These are phyloP conservation scores for Lithophane ornitopus DNA, from an alignment of 2,888 invertebrate genomes.

Conservation along the genomic window DNA sequence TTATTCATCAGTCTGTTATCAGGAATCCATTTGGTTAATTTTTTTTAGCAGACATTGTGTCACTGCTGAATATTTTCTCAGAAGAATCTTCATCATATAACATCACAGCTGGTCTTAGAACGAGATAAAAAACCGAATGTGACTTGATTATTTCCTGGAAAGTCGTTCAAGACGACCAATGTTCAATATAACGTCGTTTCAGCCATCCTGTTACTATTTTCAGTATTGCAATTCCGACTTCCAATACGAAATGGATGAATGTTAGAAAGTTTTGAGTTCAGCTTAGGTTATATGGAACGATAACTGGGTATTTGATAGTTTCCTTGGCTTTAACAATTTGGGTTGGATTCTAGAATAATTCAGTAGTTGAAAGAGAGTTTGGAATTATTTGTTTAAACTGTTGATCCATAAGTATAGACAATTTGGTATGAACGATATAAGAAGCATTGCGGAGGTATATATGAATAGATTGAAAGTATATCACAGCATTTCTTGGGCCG, in stretches of 20 bases:
- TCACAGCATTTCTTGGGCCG: neutral
- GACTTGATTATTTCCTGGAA: slow-evolving; percentile 26
- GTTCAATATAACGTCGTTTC: slow-evolving; percentile 44
- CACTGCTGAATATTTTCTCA: too few relatives aligned
- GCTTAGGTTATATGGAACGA: slow-evolving; percentile 22
- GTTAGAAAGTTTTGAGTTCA: slow-evolving; percentile 26
- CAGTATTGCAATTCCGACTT: slow-evolving; percentile 55
- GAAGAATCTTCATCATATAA: neutral
- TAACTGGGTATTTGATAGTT: slow-evolving; percentile 9
- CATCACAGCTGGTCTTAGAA: neutral
- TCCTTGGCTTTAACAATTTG: slow-evolving; percentile 1
- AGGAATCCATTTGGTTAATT: neutral
- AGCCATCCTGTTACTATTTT: slow-evolving; percentile 25
- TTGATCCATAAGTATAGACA: neutral
- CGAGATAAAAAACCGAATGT: neutral
- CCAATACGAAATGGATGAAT: slow-evolving; percentile 50
- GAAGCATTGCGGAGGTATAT: neutral
- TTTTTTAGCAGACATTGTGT: neutral
- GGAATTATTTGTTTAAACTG: neutral
- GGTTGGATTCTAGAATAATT: neutral
- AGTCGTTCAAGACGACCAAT: slow-evolving; percentile 17
- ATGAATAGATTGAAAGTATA: neutral
- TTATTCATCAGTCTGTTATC: too few relatives aligned
- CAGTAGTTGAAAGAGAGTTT: neutral
- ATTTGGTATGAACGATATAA: neutral